Base-by-base conservation (phyloP, 2,797 vertebrate species). In the Rhinella marina region DNA sequence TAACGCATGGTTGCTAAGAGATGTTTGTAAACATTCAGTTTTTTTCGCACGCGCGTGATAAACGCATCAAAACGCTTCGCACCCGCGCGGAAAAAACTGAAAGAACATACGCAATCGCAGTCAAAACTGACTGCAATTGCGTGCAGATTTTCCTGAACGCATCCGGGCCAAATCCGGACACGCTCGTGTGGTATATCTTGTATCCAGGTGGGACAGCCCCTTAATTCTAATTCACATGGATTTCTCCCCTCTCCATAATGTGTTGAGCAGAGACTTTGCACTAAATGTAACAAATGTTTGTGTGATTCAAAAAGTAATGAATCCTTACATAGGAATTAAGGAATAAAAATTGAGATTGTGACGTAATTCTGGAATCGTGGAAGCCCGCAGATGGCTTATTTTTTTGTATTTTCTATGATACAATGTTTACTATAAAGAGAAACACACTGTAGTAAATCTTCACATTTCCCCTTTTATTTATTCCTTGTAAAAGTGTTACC, bases 401-500 rank as follows among this genome's bases (percentile, higher is more conserved):
- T 32, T 21, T 61, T 61, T 19, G 59, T 32, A 25, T n/a, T 3
- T 80, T 48, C 32, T 72, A 21, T 59, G 8, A 83, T 23, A 70
- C 23, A 56, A 85, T 12, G 23, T 27, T 70, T 59, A 72, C 14
- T 17, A 25, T 56, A 57, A 27, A 68, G 54, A 21, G 50, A 68
- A 64, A 25, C 14, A 75, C 54, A 56, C 73, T 50, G 52, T 86
- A 82, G 70, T 85, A 62, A 64, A 50, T 62, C 23, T 84, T 9
- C n/a, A 54, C n/a, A 41, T 64, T 54, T 62, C 79, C 83, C n/a
- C 54, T 59, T 56, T 77, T 79, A 88, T 85, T 85, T 86, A 76
- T 89, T 73, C 54, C 54, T 85, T 68, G 23, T 59, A 70, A 73
- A 86, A 89, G 88, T 89, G 80, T 89, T 89, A 89, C 72, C 62